Evolutionary conservation across 35 echinoderm and acorn worm genomes (phyloP), one percentile per base, ranked within the genome.

Genomic region (Hemicentrotus pulcherrimus): DNA sequence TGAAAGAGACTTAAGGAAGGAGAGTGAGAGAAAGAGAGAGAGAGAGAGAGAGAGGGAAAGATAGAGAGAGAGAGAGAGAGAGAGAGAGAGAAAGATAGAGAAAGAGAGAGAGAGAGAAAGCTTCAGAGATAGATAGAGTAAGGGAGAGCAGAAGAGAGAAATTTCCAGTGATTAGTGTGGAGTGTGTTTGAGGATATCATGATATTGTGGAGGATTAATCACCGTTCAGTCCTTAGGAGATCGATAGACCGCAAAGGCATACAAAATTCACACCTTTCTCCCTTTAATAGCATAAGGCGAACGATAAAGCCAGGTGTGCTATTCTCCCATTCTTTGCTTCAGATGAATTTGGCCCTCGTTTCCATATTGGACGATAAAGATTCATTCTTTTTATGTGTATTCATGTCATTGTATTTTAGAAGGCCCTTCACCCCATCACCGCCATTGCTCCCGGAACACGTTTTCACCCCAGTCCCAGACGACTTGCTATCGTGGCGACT

Each of bases 181-280:
- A 78, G 65, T 78, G 65, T 78, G 22, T n/a, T n/a, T 28, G 65
- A 22, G 65, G 28, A 78, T 78, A 78, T 71, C 61, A 71, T 71
- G 16, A 24, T 28, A 78, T 78, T 78, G 65, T 78, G 4, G 6
- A 78, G 19, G 65, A 78, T 78, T 78, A 78, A 78, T 78, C 22
- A 78, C 65, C 65, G 65, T 78, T 78, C 65, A 78, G 4, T 78
- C 65, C 18, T 78, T 78, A 78, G 19, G 65, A 22, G 65, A 78
- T 78, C 65, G n/a, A 78, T n/a, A n/a, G 28, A 78, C 65, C 65
- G 22, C 65, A 7, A 28, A 78, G 19, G 22, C 65, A 6, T 78
- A 78, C 65, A 78, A 78, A n/a, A 78, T 28, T 78, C 65, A 78
- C 65, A 78, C 65, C 65, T 78, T 78, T 78, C 65, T 78, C 65